Base-by-base conservation (phyloP, 2,113 vertebrate species). In the Carollia perspicillata region DNA sequence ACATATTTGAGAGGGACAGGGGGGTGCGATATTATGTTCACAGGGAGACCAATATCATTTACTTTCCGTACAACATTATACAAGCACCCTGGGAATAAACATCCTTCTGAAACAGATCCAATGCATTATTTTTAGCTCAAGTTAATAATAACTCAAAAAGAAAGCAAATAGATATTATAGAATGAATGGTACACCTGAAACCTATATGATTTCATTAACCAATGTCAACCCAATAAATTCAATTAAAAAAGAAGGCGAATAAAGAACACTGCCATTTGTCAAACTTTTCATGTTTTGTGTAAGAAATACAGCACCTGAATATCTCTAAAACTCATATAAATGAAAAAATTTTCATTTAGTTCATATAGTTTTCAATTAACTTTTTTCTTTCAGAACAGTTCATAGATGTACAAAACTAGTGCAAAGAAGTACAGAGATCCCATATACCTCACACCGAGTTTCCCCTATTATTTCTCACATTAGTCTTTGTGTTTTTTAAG, bases 61-160 rank as follows among this genome's bases (percentile, higher is more conserved):
- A 68, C 60, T 74, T 78, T 93, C 47, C 93, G 35, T 37, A 78
- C 13, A 71, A 18, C 42, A 72, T 72, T 44, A 92, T 37, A 83
- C 4, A 78, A 94, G 10, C 47, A 88, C 60, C 42, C 20, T 75
- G 42, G 20, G n/a, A 75, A 58, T 84, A 90, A 96, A 28, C n/a
- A 81, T 83, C n/a, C 78, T 28, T 93, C 58, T 95, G 37, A 87
- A 77, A 89, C 35, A 90, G 40, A 83, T 40, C 49, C 89, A 63
- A 78, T 94, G 69, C n/a, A 92, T 92, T 93, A 66, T 79, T 72
- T 58, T 68, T 78, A 66, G 89, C 53, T 78, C 66, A 84, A 42
- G 80, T 91, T 92, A 55, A 60, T 30, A 60, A 28, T 60, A 60
- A 60, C 58, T 63, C 60, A 63, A 60, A 33, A 89, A 79, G 49